phyloP scores from a whole-genome alignment of 2,113 vertebrate genomes.

The Shinisaurus crocodilurus region DNA sequence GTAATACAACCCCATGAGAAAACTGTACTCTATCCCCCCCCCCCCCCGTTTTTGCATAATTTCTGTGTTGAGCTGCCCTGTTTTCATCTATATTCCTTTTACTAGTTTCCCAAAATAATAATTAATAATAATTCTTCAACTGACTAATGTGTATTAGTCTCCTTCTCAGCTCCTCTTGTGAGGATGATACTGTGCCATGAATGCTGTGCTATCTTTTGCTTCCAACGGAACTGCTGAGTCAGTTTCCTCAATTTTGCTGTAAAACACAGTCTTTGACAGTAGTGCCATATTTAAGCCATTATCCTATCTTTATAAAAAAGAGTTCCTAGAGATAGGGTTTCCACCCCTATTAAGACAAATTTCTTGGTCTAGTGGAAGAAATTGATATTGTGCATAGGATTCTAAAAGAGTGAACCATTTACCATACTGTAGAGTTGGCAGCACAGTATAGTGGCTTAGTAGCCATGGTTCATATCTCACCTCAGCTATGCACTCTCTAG shows the following conservation, averaged over 20 bases:
- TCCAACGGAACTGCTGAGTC: slow-evolving; percentile 72
- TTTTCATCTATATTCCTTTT: slow-evolving; percentile 39
- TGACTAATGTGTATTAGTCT: slow-evolving; percentile 6
- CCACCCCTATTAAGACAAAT: slow-evolving; percentile 54
- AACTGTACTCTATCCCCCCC: neutral
- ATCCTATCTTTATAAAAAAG: slow-evolving; percentile 49
- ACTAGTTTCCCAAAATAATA: slow-evolving; percentile 37
- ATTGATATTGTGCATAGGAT: slow-evolving; percentile 54
- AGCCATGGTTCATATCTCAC: neutral
- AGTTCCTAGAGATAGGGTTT: slow-evolving; percentile 51
- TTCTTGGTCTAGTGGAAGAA: slow-evolving; percentile 52
- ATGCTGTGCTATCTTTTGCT: slow-evolving; percentile 64
- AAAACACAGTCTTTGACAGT: slow-evolving; percentile 71
- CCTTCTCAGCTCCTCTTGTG: slow-evolving; percentile 60
- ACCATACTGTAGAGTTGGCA: slow-evolving; percentile 20
- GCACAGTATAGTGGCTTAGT: neutral
- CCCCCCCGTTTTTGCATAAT: neutral
- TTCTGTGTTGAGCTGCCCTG: neutral
- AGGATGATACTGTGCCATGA: slow-evolving; percentile 71
- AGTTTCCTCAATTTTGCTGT: slow-evolving; percentile 76
- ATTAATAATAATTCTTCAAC: slow-evolving; percentile 45
- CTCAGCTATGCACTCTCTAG: neutral
- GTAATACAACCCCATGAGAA: neutral
- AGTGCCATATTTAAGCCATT: slow-evolving; percentile 57
- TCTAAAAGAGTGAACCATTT: slow-evolving; percentile 56